These are phyloP conservation scores for Lerema accius DNA, from an alignment of 1,140 invertebrate genomes.

Conservation along the genomic window DNA sequence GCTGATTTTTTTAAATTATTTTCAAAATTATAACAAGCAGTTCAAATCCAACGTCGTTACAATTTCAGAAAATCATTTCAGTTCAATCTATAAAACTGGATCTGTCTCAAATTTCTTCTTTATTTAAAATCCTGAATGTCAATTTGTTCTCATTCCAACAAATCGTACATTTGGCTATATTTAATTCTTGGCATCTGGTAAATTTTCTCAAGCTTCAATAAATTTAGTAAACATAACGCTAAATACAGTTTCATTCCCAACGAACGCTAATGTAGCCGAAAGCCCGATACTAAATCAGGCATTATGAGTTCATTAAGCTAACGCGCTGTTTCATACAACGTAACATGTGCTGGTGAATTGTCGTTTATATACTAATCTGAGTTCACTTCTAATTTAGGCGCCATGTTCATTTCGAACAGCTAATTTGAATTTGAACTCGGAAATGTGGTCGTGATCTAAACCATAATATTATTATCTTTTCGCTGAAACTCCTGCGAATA, in stretches of 20 bases:
- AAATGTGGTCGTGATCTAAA: background rate
- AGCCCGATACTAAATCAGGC: conserved; percentile 55
- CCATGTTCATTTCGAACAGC: conserved; percentile 16
- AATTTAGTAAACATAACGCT: conserved; percentile 29
- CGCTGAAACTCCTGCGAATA: background rate
- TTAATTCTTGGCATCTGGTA: background rate
- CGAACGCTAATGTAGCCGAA: conserved; percentile 44
- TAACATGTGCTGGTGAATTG: conserved; percentile 48
- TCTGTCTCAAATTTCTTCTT: background rate
- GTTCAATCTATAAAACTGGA: background rate
- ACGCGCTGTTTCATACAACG: conserved; percentile 40
- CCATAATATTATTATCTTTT: background rate
- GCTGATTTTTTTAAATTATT: too few species aligned
- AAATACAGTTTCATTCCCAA: conserved; percentile 42
- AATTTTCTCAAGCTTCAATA: conserved; percentile 25
- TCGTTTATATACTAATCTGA: conserved; percentile 30
- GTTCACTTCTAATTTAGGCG: conserved; percentile 22
- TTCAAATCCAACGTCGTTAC: too few species aligned
- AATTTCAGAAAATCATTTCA: too few species aligned
- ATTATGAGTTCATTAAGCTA: conserved; percentile 61
- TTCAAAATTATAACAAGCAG: too few species aligned
- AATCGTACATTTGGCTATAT: background rate
- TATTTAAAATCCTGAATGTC: background rate
- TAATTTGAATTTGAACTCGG: conserved; percentile 27
- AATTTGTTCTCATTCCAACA: background rate